These are phyloP conservation scores for Chromobotia macracanthus DNA, from an alignment of 2,797 vertebrate genomes.

Conservation along the genomic window DNA sequence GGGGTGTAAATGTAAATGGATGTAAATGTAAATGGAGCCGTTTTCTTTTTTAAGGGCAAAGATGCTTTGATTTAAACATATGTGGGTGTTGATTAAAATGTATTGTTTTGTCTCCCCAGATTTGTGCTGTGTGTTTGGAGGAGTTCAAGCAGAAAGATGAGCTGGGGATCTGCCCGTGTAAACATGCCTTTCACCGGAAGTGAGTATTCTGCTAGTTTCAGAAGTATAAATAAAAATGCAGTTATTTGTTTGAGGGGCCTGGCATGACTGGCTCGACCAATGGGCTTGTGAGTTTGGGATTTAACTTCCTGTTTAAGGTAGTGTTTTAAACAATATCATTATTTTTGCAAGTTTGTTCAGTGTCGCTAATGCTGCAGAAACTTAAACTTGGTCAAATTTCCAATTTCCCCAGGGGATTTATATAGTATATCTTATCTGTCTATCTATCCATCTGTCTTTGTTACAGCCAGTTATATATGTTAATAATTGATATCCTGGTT, in stretches of 20 bases:
- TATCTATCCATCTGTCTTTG: no score
- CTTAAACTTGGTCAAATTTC: no score
- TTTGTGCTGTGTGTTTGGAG: slow-evolving; percentile 97
- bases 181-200: slow-evolving; percentile 99
- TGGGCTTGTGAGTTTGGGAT: no score
- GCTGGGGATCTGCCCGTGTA: slow-evolving; percentile 97
- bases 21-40: not conserved
- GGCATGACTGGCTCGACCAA: no score
- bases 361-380: no score
- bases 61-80: not conserved
- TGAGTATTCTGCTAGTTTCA: slow-evolving; percentile 73
- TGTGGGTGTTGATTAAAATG: not conserved
- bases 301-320: not conserved
- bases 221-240: no score
- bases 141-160: slow-evolving; percentile 99
- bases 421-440: no score
- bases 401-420: no score
- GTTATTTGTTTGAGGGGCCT: no score
- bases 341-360: no score
- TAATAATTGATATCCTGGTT: not conserved
- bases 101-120: slow-evolving; percentile 73
- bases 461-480: no score
- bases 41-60: not conserved
- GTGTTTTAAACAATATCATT: not conserved
- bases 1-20: not conserved